These are phyloP conservation scores for Gymnosoma rotundatum DNA, from an alignment of 2,888 invertebrate species.

Conservation along the genomic window DNA sequence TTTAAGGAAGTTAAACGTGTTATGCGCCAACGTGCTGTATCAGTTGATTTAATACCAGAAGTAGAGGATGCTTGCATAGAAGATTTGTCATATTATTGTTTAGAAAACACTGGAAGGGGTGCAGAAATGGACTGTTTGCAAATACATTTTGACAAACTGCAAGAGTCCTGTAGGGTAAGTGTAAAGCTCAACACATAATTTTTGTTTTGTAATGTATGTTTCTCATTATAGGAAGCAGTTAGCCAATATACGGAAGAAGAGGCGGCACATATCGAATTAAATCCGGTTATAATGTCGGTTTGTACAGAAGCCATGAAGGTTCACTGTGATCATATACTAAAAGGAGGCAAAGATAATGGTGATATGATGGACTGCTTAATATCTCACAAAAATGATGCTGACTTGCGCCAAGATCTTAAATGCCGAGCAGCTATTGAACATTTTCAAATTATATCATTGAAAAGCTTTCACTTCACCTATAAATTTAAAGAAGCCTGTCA, in stretches of 20 bases:
- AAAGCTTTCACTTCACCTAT: constrained; percentile 95
- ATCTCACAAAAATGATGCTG: constrained; percentile 93
- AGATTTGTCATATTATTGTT: constrained; percentile 92
- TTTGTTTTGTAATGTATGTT: not conserved
- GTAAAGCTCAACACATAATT: not conserved
- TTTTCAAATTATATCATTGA: constrained; percentile 96
- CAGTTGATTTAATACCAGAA: constrained; percentile 96
- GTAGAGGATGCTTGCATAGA: constrained; percentile 95
- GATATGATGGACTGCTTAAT: constrained; percentile 97
- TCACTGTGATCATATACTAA: constrained; percentile 88
- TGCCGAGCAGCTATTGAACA: constrained; percentile 98
- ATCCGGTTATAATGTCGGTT: constrained; percentile 91
- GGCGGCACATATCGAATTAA: constrained; percentile 93
- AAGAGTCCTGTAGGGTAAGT: constrained; percentile 86
- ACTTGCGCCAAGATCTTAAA: constrained; percentile 89
- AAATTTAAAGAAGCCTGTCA: constrained; percentile 98
- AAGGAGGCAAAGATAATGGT: constrained; percentile 87
- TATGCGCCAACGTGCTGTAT: constrained; percentile 95
- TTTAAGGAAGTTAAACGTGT: constrained; percentile 91
- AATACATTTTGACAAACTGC: constrained; percentile 88
- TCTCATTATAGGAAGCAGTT: constrained; percentile 84
- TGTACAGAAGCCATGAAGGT: constrained; percentile 91
- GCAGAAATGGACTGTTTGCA: constrained; percentile 97
- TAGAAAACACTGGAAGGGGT: constrained; percentile 91
- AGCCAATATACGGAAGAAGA: constrained; percentile 94